A percentile compares a stretch with the other conserved stretches of the same genome.
Conservation (phyloP, 2,797 vertebrate species). For the Lacerta bilineata region DNA sequence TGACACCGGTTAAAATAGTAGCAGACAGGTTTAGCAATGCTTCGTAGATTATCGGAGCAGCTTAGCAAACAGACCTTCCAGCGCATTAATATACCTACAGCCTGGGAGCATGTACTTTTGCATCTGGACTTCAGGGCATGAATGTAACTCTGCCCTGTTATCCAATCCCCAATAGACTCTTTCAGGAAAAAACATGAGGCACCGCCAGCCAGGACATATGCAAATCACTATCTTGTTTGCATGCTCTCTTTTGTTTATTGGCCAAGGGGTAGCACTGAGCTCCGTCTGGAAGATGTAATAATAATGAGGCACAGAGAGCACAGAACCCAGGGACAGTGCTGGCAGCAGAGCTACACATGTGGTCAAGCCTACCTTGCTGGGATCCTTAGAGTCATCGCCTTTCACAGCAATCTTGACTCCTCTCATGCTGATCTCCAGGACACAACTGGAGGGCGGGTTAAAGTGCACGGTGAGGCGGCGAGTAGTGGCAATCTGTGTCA, state of each 20-base stretch:
- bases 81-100: accelerated
- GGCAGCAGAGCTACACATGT: accelerated
- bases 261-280: accelerated
- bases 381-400: slow-evolving; percentile 87
- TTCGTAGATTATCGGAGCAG: slow-evolving; percentile 30
- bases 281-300: background rate
- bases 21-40: slow-evolving; percentile 65
- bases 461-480: slow-evolving; percentile 96
- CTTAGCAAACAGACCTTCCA: slow-evolving; percentile 11
- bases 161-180: background rate
- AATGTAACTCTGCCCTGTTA: accelerated
- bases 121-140: accelerated
- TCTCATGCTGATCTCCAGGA: slow-evolving; percentile 94
- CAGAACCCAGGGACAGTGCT: background rate
- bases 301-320: background rate
- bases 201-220: background rate
- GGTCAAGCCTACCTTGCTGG: slow-evolving; percentile 78
- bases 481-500: slow-evolving; percentile 93
- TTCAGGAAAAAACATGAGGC: slow-evolving; percentile 1
- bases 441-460: slow-evolving; percentile 95
- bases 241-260: background rate
- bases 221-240: slow-evolving; percentile 20
- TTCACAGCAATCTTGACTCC: slow-evolving; percentile 95
- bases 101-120: background rate
- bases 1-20: slow-evolving; percentile 73